Conservation (phyloP, 1,140 invertebrate genomes). For the Zophobas morio region DNA sequence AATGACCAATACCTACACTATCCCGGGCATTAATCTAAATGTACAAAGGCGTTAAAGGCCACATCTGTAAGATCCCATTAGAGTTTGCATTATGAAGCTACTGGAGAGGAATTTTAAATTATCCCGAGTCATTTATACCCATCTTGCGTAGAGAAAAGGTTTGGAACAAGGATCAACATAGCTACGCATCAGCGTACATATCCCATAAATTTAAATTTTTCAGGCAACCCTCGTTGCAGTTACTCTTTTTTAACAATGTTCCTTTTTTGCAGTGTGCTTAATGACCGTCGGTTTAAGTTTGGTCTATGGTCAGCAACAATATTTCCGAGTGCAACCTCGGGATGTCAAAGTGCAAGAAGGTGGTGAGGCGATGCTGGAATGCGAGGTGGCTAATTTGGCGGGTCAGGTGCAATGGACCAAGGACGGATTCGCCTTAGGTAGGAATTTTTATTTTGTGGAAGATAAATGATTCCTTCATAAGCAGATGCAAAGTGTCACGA, state of each 20-base stretch:
- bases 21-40: slow-evolving; percentile 17
- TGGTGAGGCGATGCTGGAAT: slow-evolving; percentile 85
- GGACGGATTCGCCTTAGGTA: slow-evolving; percentile 93
- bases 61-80: slow-evolving; percentile 32
- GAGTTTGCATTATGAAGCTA: slow-evolving; percentile 31
- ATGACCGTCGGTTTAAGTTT: slow-evolving; percentile 15
- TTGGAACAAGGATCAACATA: slow-evolving; percentile 16
- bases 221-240: background rate
- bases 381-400: slow-evolving; percentile 86
- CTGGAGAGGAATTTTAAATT: slow-evolving; percentile 27
- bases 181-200: slow-evolving; percentile 9
- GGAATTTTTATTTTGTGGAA: slow-evolving; percentile 60
- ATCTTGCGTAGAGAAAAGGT: slow-evolving; percentile 27
- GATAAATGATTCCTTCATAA: no score
- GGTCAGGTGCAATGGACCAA: slow-evolving; percentile 95
- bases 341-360: slow-evolving; percentile 87
- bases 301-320: slow-evolving; percentile 76
- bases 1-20: slow-evolving; percentile 14
- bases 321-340: slow-evolving; percentile 84
- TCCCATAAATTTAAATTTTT: slow-evolving; percentile 34
- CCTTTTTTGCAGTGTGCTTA: slow-evolving; percentile 39
- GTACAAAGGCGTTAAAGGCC: slow-evolving; percentile 19
- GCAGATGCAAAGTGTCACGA: background rate
- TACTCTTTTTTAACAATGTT: slow-evolving; percentile 7
- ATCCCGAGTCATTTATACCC: slow-evolving; percentile 19